Evolutionary conservation across 2,797 vertebrate species (phyloP).

Genomic region (Glossophaga mutica): DNA sequence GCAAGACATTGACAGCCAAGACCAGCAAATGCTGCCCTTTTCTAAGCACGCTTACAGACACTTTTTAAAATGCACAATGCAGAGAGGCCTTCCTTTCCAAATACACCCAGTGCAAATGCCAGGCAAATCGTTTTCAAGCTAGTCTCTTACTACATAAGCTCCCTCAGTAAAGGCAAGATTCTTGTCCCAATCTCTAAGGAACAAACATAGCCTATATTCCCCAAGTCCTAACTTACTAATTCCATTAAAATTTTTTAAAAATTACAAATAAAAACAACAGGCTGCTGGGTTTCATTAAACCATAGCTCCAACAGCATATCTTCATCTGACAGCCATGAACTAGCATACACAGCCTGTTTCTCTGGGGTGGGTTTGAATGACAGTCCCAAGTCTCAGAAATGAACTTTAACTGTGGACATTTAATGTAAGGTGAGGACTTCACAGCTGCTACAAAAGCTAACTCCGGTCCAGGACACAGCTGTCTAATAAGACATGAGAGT

Average conservation of each 20-base stretch:
- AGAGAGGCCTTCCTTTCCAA: slow-evolving; percentile 68
- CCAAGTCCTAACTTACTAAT: slow-evolving; percentile 33
- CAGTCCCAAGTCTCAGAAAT: slow-evolving; percentile 37
- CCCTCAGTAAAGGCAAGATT: slow-evolving; percentile 55
- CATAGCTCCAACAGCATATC: slow-evolving; percentile 38
- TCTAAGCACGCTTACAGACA: slow-evolving; percentile 74
- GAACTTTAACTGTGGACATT: slow-evolving; percentile 39
- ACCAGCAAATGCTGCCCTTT: slow-evolving; percentile 71
- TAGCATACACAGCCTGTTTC: slow-evolving; percentile 33
- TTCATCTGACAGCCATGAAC: slow-evolving; percentile 48
- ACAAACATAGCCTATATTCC: not conserved
- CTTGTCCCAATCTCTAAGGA: slow-evolving; percentile 24
- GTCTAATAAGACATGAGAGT: slow-evolving; percentile 35
- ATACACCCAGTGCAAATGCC: slow-evolving; percentile 58
- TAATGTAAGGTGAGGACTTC: slow-evolving; percentile 51
- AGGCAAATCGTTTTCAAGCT: slow-evolving; percentile 53
- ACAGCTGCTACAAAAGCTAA: slow-evolving; percentile 50
- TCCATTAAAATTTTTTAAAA: not conserved
- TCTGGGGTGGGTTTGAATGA: not conserved
- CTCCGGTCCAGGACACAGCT: slow-evolving; percentile 18
- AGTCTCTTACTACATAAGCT: slow-evolving; percentile 2
- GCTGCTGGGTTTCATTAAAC: slow-evolving; percentile 27
- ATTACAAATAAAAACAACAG: not conserved
- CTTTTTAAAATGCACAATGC: slow-evolving; percentile 70
- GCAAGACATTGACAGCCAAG: slow-evolving; percentile 75